phyloP scores from a whole-genome alignment of 2,888 invertebrate species.

The Slavum lentiscoides region DNA sequence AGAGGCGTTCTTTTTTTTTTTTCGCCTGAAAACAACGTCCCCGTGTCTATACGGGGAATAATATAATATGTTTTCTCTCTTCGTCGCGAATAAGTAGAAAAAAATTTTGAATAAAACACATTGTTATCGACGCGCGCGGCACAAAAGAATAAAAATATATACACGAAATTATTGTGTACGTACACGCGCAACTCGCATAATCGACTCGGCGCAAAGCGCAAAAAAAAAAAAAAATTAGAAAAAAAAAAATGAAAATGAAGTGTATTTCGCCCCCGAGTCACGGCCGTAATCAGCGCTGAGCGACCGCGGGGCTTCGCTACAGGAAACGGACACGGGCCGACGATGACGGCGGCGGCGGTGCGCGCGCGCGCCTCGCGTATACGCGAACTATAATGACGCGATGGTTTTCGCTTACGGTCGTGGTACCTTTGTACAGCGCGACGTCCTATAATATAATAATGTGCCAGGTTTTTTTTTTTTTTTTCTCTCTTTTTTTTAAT shows the following conservation, averaged over 20 bases:
- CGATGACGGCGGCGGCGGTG: background rate
- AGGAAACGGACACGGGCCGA: constrained; percentile 29
- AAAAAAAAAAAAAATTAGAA: background rate
- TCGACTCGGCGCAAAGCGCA: constrained; percentile 9
- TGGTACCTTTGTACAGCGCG: background rate
- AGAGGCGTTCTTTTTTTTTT: too few relatives aligned
- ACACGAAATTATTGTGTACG: background rate
- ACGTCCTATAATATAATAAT: constrained; percentile 15
- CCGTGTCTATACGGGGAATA: too few relatives aligned
- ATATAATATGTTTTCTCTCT: too few relatives aligned
- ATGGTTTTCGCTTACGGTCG: constrained; percentile 43
- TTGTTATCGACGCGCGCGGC: constrained; percentile 11
- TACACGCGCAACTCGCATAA: constrained; percentile 1
- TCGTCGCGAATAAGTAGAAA: too few relatives aligned
- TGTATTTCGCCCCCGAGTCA: background rate
- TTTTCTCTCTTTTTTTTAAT: constrained; percentile 36
- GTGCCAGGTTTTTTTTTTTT: background rate
- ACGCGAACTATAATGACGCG: constrained; percentile 44
- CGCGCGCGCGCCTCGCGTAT: too few relatives aligned
- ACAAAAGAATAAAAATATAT: constrained; percentile 22
- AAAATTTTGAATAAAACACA: background rate
- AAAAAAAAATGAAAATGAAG: background rate
- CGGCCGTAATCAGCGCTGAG: background rate
- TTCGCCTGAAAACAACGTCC: too few relatives aligned
- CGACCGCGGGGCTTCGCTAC: constrained; percentile 4